Conservation (phyloP, 2,888 invertebrate species). For the Antitype chi region DNA sequence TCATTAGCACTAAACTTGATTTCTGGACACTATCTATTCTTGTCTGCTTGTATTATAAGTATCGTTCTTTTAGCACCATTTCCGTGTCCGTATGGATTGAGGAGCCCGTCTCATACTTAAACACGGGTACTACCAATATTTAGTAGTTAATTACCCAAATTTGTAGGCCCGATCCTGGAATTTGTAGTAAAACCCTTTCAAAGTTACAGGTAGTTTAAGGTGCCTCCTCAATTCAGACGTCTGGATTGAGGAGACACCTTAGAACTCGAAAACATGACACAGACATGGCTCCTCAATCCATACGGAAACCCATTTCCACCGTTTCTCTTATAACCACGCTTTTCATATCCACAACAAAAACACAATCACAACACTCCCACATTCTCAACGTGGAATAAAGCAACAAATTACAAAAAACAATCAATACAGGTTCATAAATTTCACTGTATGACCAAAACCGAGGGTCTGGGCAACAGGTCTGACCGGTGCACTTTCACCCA, state of each 20-base stretch:
- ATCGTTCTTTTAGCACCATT: neutral
- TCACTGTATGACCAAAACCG: slow-evolving; percentile 55
- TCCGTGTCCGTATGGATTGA: no score
- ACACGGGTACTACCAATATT: no score
- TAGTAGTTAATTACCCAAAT: no score
- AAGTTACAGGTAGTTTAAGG: no score
- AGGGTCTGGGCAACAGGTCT: slow-evolving; percentile 54
- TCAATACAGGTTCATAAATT: slow-evolving; percentile 62
- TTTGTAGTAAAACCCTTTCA: no score
- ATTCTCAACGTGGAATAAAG: slow-evolving; percentile 17
- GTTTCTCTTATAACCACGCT: neutral
- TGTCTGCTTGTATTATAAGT: neutral
- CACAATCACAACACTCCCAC: slow-evolving; percentile 12
- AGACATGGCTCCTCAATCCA: no score
- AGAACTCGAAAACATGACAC: no score
- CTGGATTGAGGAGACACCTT: no score
- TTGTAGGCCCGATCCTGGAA: no score
- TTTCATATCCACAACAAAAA: neutral
- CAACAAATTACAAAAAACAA: slow-evolving; percentile 24
- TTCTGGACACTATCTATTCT: neutral
- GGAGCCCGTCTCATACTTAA: no score
- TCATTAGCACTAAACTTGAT: neutral
- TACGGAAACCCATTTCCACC: neutral
- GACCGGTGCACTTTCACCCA: slow-evolving; percentile 65
- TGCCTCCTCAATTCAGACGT: no score